Evolutionary conservation across 2,113 vertebrate genomes (phyloP).

Genomic region (Orientallactaga bullata): DNA sequence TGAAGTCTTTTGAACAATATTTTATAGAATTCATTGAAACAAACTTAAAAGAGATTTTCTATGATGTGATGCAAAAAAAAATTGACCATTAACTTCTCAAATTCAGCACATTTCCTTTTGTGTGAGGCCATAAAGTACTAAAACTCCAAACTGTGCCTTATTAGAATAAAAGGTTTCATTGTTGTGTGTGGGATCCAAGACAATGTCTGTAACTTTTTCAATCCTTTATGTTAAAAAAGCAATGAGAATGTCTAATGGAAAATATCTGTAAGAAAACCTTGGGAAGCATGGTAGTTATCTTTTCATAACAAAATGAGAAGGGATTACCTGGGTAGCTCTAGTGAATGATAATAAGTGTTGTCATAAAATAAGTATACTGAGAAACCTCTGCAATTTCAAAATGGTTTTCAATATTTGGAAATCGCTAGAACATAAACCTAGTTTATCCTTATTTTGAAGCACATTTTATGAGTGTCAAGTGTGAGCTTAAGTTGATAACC

Average conservation of each 20-base stretch:
- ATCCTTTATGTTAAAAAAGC: neutral
- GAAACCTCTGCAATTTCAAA: constrained; percentile 32
- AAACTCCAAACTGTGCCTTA: neutral
- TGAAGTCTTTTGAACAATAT: neutral
- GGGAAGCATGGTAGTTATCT: neutral
- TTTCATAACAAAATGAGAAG: constrained; percentile 10
- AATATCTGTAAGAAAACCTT: neutral
- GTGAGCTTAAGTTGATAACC: neutral
- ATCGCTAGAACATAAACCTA: neutral
- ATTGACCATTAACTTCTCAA: constrained; percentile 32
- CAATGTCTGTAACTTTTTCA: neutral
- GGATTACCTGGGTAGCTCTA: neutral
- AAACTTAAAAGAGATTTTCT: constrained; percentile 48
- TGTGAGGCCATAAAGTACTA: constrained; percentile 12
- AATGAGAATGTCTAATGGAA: neutral
- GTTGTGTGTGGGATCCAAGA: neutral
- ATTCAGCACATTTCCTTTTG: constrained; percentile 53
- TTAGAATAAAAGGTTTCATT: neutral
- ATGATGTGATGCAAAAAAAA: constrained; percentile 14
- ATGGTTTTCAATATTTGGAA: constrained; percentile 38
- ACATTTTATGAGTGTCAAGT: neutral
- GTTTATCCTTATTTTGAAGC: neutral
- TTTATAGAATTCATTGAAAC: constrained; percentile 55
- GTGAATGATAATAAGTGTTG: neutral
- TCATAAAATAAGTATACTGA: neutral